phyloP scores from a whole-genome alignment of 2,113 vertebrate species.

The Cephalophus harveyi region DNA sequence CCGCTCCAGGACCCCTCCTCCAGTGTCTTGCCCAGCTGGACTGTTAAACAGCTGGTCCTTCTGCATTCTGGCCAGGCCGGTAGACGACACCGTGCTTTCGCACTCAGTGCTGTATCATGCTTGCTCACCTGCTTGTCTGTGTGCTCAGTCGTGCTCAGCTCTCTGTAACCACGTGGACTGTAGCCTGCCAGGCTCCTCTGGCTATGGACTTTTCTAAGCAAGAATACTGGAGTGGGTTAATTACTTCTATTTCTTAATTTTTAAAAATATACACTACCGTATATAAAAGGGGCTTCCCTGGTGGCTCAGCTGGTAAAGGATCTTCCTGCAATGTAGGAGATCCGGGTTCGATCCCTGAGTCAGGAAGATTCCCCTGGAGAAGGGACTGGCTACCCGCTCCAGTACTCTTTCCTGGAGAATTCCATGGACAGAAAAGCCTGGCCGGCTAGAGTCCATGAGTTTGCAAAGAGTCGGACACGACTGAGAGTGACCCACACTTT shows the following conservation, averaged over 20 bases:
- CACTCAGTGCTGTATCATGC: rapidly evolving
- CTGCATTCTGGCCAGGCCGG: not conserved
- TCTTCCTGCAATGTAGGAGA: not conserved
- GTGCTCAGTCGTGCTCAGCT: not conserved
- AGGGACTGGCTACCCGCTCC: not conserved
- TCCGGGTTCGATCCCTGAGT: not conserved
- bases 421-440: not conserved
- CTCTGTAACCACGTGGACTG: not conserved
- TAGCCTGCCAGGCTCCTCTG: not conserved
- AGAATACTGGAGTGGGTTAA: not conserved
- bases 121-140: not conserved
- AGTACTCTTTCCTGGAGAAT: not conserved
- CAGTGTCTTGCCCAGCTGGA: not conserved
- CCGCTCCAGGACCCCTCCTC: not conserved
- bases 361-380: not conserved
- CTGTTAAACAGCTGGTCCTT: not conserved
- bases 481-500: not conserved
- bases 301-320: not conserved
- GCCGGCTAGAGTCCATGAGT: not conserved
- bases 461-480: not conserved
- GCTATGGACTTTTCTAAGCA: not conserved
- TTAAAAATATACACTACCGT: not conserved
- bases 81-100: not conserved
- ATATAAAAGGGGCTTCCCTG: not conserved
- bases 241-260: not conserved